These are phyloP conservation scores for Globodera rostochiensis DNA, from an alignment of 1,140 invertebrate species.

Conservation along the genomic window DNA sequence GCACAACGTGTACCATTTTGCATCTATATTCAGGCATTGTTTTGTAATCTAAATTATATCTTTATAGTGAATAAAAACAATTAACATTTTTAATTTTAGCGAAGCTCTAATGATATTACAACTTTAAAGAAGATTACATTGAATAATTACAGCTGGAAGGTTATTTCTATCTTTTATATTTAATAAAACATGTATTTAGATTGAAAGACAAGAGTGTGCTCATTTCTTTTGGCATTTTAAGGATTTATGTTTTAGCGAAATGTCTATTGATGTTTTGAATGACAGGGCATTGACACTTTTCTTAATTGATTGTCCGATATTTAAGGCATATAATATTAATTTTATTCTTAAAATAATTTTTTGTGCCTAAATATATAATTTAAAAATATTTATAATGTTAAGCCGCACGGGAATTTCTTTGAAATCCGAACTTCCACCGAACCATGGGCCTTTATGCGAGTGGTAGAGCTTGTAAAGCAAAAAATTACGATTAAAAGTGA, in stretches of 20 bases:
- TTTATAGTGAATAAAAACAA: background rate
- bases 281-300: background rate
- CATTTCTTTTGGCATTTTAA: slow-evolving; percentile 7
- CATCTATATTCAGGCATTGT: background rate
- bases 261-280: background rate
- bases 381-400: background rate
- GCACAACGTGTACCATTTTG: slow-evolving; percentile 3
- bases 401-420: background rate
- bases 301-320: background rate
- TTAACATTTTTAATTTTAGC: background rate
- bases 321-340: background rate
- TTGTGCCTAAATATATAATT: background rate
- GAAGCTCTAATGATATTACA: background rate
- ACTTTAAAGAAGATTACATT: background rate
- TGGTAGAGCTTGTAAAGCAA: background rate
- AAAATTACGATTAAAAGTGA: background rate
- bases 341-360: background rate
- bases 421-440: background rate
- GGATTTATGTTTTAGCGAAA: background rate
- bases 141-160: background rate
- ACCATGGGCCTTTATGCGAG: background rate
- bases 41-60: too few species aligned
- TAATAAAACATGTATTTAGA: background rate
- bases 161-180: background rate
- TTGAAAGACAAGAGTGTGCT: background rate